Conservation (phyloP, 2,113 vertebrate genomes). For the Excalfactoria chinensis region DNA sequence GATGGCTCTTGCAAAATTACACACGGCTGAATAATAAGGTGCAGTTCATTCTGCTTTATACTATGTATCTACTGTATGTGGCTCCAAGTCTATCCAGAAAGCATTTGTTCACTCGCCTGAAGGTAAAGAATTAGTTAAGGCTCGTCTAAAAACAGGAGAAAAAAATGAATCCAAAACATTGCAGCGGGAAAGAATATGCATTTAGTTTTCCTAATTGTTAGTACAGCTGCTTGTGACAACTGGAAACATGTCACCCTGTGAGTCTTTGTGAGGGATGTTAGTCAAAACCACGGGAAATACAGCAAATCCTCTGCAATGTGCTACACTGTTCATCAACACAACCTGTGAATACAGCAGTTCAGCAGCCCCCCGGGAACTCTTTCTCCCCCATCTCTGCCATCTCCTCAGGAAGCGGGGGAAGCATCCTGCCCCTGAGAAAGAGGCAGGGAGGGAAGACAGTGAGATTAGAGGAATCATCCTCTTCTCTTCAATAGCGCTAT, state of each 20-base stretch:
- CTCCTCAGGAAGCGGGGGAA: not conserved
- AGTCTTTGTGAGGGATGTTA: accelerated
- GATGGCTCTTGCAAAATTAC: not conserved
- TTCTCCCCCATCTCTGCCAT: not conserved
- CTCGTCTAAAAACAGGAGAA: not conserved
- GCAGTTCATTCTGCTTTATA: not conserved
- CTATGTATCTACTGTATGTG: not conserved
- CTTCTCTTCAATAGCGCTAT: not conserved
- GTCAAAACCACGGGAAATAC: not conserved
- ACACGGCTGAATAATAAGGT: not conserved
- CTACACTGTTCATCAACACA: not conserved
- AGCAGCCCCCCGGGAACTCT: not conserved
- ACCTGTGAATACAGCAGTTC: not conserved
- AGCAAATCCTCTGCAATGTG: not conserved
- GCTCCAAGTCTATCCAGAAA: not conserved
- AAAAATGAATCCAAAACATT: not conserved
- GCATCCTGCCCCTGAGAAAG: not conserved
- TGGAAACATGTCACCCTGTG: not conserved
- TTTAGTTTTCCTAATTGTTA: not conserved
- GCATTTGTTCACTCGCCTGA: not conserved
- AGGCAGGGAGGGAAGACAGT: not conserved
- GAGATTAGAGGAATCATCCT: not conserved
- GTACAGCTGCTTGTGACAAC: not conserved
- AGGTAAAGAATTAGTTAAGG: not conserved
- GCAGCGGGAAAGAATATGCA: accelerated